phyloP scores from a whole-genome alignment of 2,888 invertebrate genomes.

The Phasia obesa region DNA sequence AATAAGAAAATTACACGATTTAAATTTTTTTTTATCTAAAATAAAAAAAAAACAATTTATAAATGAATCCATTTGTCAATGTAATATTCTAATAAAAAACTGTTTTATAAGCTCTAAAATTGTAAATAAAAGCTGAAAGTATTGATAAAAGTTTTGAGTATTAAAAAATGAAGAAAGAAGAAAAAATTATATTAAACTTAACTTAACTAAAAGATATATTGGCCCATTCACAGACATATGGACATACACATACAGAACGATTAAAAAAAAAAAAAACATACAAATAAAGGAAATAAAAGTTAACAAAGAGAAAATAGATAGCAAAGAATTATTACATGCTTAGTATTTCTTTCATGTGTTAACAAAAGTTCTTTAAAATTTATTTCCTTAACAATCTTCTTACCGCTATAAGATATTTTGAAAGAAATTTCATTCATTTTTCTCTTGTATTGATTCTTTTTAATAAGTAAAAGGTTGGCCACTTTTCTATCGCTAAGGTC shows the following conservation, averaged over 20 bases:
- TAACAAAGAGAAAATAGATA: conserved; percentile 40
- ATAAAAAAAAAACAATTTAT: conserved; percentile 22
- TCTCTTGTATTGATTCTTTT: conserved; percentile 40
- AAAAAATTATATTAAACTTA: not conserved
- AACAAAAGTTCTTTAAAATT: conserved; percentile 55
- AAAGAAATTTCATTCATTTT: conserved; percentile 36
- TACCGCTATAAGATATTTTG: conserved; percentile 32
- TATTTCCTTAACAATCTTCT: conserved; percentile 50
- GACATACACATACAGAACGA: not conserved
- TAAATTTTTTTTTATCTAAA: not conserved
- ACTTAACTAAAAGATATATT: conserved; percentile 17
- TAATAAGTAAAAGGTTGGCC: conserved; percentile 38
- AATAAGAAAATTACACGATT: no score
- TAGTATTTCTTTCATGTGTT: conserved; percentile 32
- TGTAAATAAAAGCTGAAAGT: conserved; percentile 55
- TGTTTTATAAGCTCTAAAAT: conserved; percentile 33
- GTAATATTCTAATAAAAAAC: conserved; percentile 20
- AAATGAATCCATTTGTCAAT: conserved; percentile 61
- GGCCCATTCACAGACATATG: no score
- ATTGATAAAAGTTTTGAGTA: conserved; percentile 56
- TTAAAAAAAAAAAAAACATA: not conserved
- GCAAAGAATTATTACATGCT: conserved; percentile 59
- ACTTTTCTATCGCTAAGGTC: conserved; percentile 48
- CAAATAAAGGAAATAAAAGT: conserved; percentile 21
- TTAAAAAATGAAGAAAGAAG: not conserved